Conservation (phyloP, 2,888 invertebrate species). For the Allolobophora icterica region DNA sequence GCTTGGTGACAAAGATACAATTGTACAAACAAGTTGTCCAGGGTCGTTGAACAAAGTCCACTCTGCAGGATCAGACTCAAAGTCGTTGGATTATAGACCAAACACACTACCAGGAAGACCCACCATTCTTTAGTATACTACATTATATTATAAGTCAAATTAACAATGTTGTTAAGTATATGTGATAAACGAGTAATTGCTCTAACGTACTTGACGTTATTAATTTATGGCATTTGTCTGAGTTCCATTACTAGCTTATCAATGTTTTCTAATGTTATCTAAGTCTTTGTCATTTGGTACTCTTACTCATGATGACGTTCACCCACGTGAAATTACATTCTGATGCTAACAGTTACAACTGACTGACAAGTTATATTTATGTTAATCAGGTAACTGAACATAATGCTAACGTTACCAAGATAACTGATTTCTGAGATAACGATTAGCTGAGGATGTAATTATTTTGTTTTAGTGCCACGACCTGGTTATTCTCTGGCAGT, state of each 20-base stretch:
- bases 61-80: no score
- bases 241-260: neutral
- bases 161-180: no score
- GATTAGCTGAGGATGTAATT: neutral
- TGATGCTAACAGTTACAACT: neutral
- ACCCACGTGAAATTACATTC: neutral
- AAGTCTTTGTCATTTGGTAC: neutral
- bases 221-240: neutral
- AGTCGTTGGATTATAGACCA: no score
- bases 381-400: neutral
- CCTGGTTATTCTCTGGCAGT: conserved; percentile 31
- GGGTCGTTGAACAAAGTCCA: no score
- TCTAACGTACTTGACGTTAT: neutral
- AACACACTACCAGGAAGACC: no score
- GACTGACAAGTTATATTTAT: neutral
- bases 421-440: neutral
- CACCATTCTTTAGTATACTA: no score
- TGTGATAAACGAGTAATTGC: no score
- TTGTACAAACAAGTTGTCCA: no score
- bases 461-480: conserved; percentile 21
- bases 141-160: no score
- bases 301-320: neutral
- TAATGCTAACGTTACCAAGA: neutral
- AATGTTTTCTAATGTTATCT: neutral
- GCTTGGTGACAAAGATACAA: no score